Evolutionary conservation across 1,140 invertebrate species (phyloP), one percentile per base, ranked within the genome.

Genomic region (Pararge aegeria): DNA sequence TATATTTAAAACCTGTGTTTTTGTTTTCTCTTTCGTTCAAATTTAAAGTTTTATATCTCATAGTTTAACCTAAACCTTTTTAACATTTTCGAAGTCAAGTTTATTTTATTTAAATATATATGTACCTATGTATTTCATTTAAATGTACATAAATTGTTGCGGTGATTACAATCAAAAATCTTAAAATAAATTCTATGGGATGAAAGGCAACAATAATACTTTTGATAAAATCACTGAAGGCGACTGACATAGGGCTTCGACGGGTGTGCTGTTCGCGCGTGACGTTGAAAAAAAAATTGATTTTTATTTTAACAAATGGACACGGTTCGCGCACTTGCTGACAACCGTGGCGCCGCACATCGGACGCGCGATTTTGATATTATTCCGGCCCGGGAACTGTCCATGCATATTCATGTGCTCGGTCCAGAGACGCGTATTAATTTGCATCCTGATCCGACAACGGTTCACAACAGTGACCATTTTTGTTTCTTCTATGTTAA

Each of bases 401-500:
- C 59, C 76, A 86, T 89, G 81, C 83, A 89, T 89, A 89, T 89
- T 89, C 83, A 87, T 86, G 68, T 61, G 60, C 66, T 71, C 66
- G 70, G 73, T 79, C 70, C 76, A 69, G 70, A 73, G 67, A 70
- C 80, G 75, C 77, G 85, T 89, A 89, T 87, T 87, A 83, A 89
- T 89, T 89, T 89, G 77, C 83, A 89, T 89, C 71, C 68, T 73
- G 78, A 84, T 81, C 78, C 70, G 62, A 74, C 70, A 80, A 63
- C 70, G 56, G 75, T 68, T 66, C 55, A 64, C 66, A 80, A 79
- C 66, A 70, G 75, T 75, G 76, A 64, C 73, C 78, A 74, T 78
- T 85, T 81, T 73, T 61, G 73, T 83, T 83, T 80, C 77, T 86
- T 83, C 80, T 37, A 62, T 62, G 50, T 62, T 29, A 54, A 58